Evolutionary conservation across 64 coral and sea anemone species (phyloP), one percentile per base, ranked within the genome.

Genomic region (Catalaphyllia jardinei): DNA sequence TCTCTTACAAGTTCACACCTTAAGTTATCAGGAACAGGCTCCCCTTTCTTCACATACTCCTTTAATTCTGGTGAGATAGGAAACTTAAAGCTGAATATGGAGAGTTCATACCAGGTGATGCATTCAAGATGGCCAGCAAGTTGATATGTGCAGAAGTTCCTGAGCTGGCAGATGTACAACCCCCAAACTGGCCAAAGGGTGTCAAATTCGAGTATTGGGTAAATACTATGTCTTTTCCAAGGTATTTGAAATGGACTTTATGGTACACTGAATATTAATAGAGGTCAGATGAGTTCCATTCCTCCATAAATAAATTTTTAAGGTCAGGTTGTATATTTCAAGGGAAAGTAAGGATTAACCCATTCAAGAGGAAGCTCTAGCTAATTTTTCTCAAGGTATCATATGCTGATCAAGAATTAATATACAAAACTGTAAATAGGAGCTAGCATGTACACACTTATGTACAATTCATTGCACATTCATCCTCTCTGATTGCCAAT

Each of bases 191-290:
- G 64, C 88, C 77, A 62, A 22, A 27, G 62, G 77, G 80, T 80
- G 39, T 55, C 4, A 77, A 89, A 29, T 89, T 89, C 29, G 60
- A 74, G 27, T 89, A 89, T 46, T 89, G 76, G 88, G 76, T 89
- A 89, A 79, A 62, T 80, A 75, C 30, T 75, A 30, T 38, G 39
- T 46, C 39, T 42, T 75, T 75, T 33, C 14, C 33, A 33, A 75
- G 73, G 19, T 75, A 39, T 75, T 75, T 29, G 35, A 35, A 24
- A 24, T 19, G 3, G 71, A 20, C 24, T 29, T 14, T 73, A 27
- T 31, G 24, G 0, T 2, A 29, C 24, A 62, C 13, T 2, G 1
- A 20, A 62, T 62, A 15, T 62, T 3, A 62, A 62, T 46, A 46
- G 20, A 62, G 13, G 60, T 62, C 60, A 62, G 4, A 18, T 62